phyloP scores from a whole-genome alignment of 2,797 vertebrate genomes.

The Danio jaintianensis region DNA sequence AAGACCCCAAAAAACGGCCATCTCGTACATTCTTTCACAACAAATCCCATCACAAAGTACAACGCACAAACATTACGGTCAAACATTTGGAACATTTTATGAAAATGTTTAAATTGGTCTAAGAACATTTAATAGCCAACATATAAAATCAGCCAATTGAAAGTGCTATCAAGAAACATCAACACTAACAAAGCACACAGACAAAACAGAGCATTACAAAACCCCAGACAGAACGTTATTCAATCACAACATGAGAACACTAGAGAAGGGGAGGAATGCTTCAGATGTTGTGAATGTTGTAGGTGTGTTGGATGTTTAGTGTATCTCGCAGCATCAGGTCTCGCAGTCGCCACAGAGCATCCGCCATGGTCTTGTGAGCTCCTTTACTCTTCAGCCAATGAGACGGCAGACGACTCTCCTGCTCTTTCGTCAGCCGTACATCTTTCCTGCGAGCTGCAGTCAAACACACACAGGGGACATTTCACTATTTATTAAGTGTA shows the following conservation, averaged over 20 bases:
- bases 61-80: slow-evolving; percentile 35
- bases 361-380: slow-evolving; percentile 97
- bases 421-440: slow-evolving; percentile 94
- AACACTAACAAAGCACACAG: slow-evolving; percentile 46
- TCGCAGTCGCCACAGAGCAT: slow-evolving; percentile 95
- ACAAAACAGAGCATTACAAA: slow-evolving; percentile 50
- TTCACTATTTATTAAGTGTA: too few species aligned
- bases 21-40: slow-evolving; percentile 32
- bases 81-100: slow-evolving; percentile 73
- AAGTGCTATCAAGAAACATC: slow-evolving; percentile 58
- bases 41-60: slow-evolving; percentile 16
- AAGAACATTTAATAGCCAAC: slow-evolving; percentile 64
- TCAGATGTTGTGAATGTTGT: slow-evolving; percentile 88
- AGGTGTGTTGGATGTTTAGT: slow-evolving; percentile 91
- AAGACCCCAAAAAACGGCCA: slow-evolving; percentile 39
- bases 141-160: slow-evolving; percentile 72
- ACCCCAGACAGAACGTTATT: slow-evolving; percentile 27
- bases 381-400: slow-evolving; percentile 99
- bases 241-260: slow-evolving; percentile 50
- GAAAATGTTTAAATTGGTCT: slow-evolving; percentile 70
- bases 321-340: slow-evolving; percentile 98
- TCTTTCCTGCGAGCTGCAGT: slow-evolving; percentile 90
- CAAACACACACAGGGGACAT: slow-evolving; percentile 13
- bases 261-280: slow-evolving; percentile 46
- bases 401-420: slow-evolving; percentile 94